Conservation (phyloP, 2,888 invertebrate species). For the Mythimna pallens region DNA sequence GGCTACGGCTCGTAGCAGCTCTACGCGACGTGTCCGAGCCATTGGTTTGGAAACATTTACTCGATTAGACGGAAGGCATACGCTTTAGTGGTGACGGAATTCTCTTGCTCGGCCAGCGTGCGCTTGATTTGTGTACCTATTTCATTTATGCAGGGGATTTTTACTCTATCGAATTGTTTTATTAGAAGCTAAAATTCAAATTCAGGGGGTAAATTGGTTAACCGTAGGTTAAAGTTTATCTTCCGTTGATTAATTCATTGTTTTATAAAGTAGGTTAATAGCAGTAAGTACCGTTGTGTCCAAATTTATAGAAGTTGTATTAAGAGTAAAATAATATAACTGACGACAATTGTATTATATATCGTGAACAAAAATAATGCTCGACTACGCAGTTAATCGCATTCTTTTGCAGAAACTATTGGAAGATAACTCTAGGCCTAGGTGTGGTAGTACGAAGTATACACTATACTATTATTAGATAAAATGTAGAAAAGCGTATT, state of each 20-base stretch:
- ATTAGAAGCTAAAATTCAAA: conserved; percentile 54
- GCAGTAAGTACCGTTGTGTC: neutral
- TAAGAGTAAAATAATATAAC: neutral
- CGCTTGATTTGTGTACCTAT: conserved; percentile 72
- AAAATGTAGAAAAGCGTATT: too few species aligned
- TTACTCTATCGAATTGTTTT: conserved; percentile 58
- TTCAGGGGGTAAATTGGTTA: conserved; percentile 43
- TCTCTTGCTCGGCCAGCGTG: conserved; percentile 75
- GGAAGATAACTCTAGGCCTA: neutral
- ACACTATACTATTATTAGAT: too few species aligned
- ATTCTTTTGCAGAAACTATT: neutral
- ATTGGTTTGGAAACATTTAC: conserved; percentile 86
- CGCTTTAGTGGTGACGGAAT: conserved; percentile 83
- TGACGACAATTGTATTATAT: too few species aligned
- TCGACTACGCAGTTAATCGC: neutral
- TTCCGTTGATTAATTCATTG: conserved; percentile 11
- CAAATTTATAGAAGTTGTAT: neutral
- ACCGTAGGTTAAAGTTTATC: conserved; percentile 27
- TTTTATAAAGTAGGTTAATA: neutral
- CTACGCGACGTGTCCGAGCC: conserved; percentile 82
- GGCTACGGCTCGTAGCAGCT: conserved; percentile 77
- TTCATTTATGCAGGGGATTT: conserved; percentile 62
- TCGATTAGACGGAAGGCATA: conserved; percentile 87
- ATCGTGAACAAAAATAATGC: too few species aligned
- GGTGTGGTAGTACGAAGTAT: too few species aligned